These are phyloP conservation scores for Aurelia aurita DNA, from an alignment of 30 jellyfish, hydroid and myxozoan species.

Conservation along the genomic window DNA sequence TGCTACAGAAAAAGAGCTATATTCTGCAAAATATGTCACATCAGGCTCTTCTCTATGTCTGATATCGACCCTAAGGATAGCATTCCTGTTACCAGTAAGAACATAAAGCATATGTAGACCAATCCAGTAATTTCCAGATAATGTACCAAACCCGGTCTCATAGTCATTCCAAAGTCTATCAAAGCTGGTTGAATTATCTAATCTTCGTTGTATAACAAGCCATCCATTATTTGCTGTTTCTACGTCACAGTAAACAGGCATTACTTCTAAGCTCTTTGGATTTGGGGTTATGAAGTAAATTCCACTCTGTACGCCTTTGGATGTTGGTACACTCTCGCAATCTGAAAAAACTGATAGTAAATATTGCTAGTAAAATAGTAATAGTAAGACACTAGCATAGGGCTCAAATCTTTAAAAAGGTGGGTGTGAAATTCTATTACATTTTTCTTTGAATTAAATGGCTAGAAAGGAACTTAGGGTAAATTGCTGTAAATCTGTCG, in stretches of 20 bases:
- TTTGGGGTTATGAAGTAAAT: too few species aligned
- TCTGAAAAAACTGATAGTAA: too few species aligned
- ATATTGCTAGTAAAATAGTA: too few species aligned
- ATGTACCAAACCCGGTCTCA: constrained; percentile 29
- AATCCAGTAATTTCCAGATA: constrained; percentile 35
- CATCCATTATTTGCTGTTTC: constrained; percentile 37
- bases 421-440: too few species aligned
- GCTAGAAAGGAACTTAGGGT: too few species aligned
- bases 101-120: constrained; percentile 37
- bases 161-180: constrained; percentile 50
- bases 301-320: too few species aligned
- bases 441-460: too few species aligned
- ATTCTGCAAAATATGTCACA: constrained; percentile 37
- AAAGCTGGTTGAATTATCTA: constrained; percentile 17
- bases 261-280: too few species aligned
- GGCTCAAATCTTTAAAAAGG: too few species aligned
- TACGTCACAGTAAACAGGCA: constrained; percentile 44
- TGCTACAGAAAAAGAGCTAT: constrained; percentile 21
- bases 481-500: too few species aligned
- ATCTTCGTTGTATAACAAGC: constrained; percentile 56
- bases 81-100: constrained; percentile 10
- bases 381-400: too few species aligned
- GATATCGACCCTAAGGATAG: constrained; percentile 31
- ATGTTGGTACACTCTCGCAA: too few species aligned
- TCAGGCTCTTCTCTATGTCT: constrained; percentile 1